A percentile compares a stretch with the other conserved stretches of the same genome.
Evolutionary conservation across 1,140 invertebrate genomes (phyloP).

Genomic region (Rhynchophorus ferrugineus): DNA sequence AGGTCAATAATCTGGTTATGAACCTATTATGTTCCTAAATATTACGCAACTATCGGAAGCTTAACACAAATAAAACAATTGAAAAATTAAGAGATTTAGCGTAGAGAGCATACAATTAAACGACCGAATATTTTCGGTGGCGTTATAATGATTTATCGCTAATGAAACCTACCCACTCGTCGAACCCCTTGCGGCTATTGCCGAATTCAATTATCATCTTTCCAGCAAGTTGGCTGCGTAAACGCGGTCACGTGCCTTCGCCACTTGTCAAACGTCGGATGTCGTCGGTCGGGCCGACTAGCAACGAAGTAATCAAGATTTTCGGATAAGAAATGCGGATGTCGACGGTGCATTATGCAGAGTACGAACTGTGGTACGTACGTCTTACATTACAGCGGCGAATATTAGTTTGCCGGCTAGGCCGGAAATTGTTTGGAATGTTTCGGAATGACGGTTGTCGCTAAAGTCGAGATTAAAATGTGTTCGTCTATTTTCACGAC

Average conservation of each 20-base stretch:
- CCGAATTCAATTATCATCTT: slow-evolving; percentile 12
- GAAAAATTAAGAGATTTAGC: too few species aligned
- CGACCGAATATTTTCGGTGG: too few species aligned
- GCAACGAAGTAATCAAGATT: slow-evolving; percentile 18
- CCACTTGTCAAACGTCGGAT: slow-evolving; percentile 17
- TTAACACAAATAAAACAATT: too few species aligned
- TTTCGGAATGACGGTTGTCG: too few species aligned
- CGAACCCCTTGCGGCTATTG: not conserved
- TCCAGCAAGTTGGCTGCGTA: slow-evolving; percentile 9
- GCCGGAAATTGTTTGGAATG: slow-evolving; percentile 13
- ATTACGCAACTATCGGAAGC: too few species aligned
- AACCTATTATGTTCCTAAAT: too few species aligned
- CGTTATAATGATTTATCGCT: too few species aligned
- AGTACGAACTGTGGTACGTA: not conserved
- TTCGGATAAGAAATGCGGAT: slow-evolving; percentile 9
- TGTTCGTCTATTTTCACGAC: too few species aligned
- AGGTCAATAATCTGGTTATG: too few species aligned
- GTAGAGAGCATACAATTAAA: too few species aligned
- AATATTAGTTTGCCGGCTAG: slow-evolving; percentile 3
- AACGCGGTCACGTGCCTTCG: slow-evolving; percentile 13
- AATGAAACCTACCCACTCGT: too few species aligned
- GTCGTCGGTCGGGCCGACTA: slow-evolving; percentile 1
- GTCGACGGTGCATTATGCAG: slow-evolving; percentile 13
- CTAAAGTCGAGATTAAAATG: too few species aligned
- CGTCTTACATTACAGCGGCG: not conserved